A percentile compares a stretch with the other conserved stretches of the same genome.
Evolutionary conservation across 2,888 invertebrate genomes (phyloP).

Genomic region (Teinopalpus imperialis): DNA sequence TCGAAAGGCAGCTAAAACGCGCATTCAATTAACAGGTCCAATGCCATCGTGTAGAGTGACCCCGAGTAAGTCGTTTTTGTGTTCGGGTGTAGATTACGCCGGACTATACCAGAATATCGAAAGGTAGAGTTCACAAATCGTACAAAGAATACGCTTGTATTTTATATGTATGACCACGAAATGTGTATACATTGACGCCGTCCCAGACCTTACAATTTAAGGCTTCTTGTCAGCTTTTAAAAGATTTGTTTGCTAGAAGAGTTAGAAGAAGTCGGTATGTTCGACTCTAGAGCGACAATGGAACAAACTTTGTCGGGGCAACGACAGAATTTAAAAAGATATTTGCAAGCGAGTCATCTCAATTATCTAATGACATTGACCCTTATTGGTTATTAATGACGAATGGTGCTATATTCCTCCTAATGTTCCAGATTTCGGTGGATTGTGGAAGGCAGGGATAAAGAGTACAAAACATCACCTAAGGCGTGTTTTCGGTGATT

Average conservation of each 20-base stretch:
- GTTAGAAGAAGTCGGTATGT: not conserved
- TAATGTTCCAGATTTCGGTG: no score
- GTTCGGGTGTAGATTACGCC: no score
- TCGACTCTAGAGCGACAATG: conserved; percentile 1
- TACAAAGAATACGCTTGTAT: not conserved
- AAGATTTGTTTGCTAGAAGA: conserved; percentile 4
- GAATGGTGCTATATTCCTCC: no score
- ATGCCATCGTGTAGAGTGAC: no score
- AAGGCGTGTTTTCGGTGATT: no score
- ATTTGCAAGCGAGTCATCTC: not conserved
- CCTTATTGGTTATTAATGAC: no score
- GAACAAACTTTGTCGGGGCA: not conserved
- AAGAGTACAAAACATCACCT: no score
- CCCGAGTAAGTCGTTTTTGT: no score
- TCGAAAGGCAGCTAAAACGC: no score
- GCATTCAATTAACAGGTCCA: no score
- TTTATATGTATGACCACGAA: conserved; percentile 1
- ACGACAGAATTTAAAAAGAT: not conserved
- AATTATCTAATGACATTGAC: no score
- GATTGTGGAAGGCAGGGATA: no score
- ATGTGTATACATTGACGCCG: not conserved
- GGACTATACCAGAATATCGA: not conserved
- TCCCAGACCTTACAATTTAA: not conserved
- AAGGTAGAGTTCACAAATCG: not conserved
- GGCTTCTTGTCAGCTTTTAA: not conserved